Evolutionary conservation across 2,113 vertebrate genomes (phyloP).

Genomic region (Phyllostomus discolor): DNA sequence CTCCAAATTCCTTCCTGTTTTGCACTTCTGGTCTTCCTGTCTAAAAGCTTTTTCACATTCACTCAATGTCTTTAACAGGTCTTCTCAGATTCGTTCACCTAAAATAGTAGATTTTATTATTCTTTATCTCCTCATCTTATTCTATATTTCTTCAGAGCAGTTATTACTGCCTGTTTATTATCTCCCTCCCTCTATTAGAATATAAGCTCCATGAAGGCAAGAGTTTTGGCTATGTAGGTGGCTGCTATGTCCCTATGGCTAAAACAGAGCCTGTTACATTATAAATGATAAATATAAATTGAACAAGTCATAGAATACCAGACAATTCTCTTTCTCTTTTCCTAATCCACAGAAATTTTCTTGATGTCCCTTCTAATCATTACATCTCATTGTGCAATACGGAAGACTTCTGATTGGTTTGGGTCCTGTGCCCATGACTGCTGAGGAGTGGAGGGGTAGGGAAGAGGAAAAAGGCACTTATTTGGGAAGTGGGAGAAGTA

Average conservation of each 20-base stretch:
- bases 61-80: neutral
- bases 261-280: neutral
- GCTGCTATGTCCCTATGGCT: neutral
- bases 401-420: neutral
- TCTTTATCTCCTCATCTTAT: neutral
- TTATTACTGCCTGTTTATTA: neutral
- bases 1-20: neutral
- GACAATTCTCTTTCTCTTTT: neutral
- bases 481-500: neutral
- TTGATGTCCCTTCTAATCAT: neutral
- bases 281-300: neutral
- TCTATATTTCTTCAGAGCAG: neutral
- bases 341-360: neutral
- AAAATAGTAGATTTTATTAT: neutral
- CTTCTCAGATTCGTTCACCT: neutral
- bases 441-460: neutral
- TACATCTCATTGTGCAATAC: neutral
- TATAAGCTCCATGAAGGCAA: neutral
- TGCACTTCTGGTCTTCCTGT: neutral
- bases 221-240: neutral
- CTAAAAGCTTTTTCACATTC: neutral
- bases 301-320: neutral
- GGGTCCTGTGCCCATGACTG: neutral
- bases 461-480: neutral
- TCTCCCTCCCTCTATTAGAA: neutral